phyloP scores from a whole-genome alignment of 2,113 vertebrate genomes.

The Saccopteryx leptura region DNA sequence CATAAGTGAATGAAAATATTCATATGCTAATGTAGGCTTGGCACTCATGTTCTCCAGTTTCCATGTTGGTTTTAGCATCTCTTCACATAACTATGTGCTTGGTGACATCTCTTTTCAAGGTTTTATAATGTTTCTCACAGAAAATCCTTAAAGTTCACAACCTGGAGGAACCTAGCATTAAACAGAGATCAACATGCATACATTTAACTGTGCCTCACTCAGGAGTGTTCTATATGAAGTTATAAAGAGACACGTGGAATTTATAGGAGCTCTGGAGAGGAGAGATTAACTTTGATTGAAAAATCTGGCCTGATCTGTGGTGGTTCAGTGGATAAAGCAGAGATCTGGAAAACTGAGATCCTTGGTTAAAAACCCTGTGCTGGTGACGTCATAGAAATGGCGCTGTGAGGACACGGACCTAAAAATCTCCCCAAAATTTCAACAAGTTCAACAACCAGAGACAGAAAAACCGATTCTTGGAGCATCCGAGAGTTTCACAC shows the following conservation, averaged over 20 bases:
- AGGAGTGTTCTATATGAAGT: background rate
- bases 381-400: too few relatives aligned
- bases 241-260: background rate
- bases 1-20: background rate
- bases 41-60: background rate
- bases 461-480: too few relatives aligned
- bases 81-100: background rate
- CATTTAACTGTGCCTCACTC: background rate
- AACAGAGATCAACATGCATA: background rate
- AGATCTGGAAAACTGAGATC: too few relatives aligned
- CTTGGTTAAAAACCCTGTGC: too few relatives aligned
- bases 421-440: too few relatives aligned
- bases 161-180: background rate
- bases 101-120: background rate
- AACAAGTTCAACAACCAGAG: too few relatives aligned
- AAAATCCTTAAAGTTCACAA: background rate
- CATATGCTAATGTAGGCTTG: background rate
- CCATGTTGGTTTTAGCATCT: background rate
- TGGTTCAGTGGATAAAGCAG: too few relatives aligned
- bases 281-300: background rate
- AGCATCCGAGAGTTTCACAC: too few relatives aligned
- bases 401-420: too few relatives aligned
- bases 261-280: background rate
- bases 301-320: background rate
- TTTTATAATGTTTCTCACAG: background rate